A percentile compares a stretch with the other conserved stretches of the same genome.
Conservation (phyloP, 2,888 invertebrate species). For the Megaustenia siamemsis region DNA sequence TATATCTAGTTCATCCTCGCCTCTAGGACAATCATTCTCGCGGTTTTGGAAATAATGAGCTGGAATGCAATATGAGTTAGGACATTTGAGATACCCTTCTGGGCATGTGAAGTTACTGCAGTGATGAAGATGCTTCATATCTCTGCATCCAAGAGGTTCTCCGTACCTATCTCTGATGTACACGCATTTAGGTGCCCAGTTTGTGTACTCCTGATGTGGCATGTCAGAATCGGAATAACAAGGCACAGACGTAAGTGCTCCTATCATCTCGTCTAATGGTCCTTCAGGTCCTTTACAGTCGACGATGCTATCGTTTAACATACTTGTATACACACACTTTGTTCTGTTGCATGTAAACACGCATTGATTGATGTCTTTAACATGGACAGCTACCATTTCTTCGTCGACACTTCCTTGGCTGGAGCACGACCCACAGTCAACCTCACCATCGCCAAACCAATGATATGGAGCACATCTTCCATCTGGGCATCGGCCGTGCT, state of each 20-base stretch:
- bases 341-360: constrained; percentile 38
- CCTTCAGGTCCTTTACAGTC: constrained; percentile 44
- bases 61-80: constrained; percentile 42
- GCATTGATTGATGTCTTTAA: constrained; percentile 16
- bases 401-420: not conserved
- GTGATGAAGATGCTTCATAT: constrained; percentile 23
- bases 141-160: not conserved
- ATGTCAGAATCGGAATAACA: not conserved
- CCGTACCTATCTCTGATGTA: constrained; percentile 39
- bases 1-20: constrained; percentile 23
- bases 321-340: constrained; percentile 1
- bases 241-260: not conserved
- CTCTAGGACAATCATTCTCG: constrained; percentile 9
- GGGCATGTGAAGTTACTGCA: constrained; percentile 18
- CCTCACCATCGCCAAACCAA: constrained; percentile 34
- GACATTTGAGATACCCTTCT: constrained; percentile 37
- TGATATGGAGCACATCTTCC: constrained; percentile 14
- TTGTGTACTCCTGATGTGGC: not conserved
- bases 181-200: constrained; percentile 41
- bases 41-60: constrained; percentile 25
- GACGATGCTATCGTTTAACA: constrained; percentile 22
- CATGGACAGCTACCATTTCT: constrained; percentile 2
- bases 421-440: constrained; percentile 29
- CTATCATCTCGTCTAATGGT: constrained; percentile 36
- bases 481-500: constrained; percentile 28